phyloP scores from a whole-genome alignment of 2,113 vertebrate genomes.

The Narcine bancroftii region DNA sequence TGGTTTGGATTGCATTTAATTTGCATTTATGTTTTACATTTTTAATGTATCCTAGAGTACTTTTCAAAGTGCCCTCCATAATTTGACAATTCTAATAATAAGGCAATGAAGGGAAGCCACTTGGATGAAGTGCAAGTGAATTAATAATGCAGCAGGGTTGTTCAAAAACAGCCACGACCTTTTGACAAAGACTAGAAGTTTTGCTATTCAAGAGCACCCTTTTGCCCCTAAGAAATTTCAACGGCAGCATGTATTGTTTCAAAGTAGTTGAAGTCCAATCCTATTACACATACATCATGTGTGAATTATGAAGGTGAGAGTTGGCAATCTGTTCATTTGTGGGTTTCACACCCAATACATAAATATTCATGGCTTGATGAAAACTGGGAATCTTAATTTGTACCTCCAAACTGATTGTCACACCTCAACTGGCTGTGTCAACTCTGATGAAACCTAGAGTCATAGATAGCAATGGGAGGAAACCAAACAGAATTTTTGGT shows the following conservation, averaged over 20 bases:
- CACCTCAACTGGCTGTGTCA: background rate
- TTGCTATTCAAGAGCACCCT: background rate
- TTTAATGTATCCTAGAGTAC: background rate
- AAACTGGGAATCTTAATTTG: background rate
- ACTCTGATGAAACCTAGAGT: background rate
- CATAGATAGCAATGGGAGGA: background rate
- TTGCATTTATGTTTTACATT: background rate
- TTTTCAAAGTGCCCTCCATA: background rate
- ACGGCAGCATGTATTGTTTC: background rate
- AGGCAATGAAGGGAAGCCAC: background rate
- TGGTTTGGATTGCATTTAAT: background rate
- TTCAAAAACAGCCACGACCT: background rate
- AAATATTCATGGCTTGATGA: background rate
- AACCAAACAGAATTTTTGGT: background rate
- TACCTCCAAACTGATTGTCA: background rate
- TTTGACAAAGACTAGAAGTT: background rate
- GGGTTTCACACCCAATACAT: background rate
- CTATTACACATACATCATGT: background rate
- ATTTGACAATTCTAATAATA: background rate
- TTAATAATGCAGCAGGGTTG: background rate
- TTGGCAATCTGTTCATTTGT: background rate
- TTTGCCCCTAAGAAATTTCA: no score
- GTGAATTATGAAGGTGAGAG: background rate
- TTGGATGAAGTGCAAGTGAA: background rate
- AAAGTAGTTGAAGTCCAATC: background rate